Evolutionary conservation across 64 coral and sea anemone species (phyloP).

Genomic region (Anthopleura sola): DNA sequence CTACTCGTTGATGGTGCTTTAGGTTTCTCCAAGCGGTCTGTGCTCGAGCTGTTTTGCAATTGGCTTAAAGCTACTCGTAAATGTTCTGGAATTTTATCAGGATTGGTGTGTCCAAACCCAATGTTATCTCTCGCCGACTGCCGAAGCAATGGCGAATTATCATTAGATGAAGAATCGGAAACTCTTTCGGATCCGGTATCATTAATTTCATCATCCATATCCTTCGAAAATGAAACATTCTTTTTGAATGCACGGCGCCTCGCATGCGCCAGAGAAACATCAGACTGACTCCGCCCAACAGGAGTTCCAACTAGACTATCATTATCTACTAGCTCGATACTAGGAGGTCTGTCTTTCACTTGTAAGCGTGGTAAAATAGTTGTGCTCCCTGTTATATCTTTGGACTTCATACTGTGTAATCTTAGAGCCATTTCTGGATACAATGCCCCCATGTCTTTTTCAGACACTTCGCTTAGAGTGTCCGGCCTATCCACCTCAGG

Average conservation of each 20-base stretch:
- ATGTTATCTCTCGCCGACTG: neutral
- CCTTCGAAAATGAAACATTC: conserved; percentile 10
- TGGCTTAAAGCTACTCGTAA: neutral
- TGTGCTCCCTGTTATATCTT: conserved; percentile 42
- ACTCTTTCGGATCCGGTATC: neutral
- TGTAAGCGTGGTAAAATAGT: conserved; percentile 55
- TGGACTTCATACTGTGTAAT: conserved; percentile 15
- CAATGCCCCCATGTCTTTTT: neutral
- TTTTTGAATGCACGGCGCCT: neutral
- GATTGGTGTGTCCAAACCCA: neutral
- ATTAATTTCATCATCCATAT: neutral
- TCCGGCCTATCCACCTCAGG: neutral
- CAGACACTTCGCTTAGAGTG: neutral
- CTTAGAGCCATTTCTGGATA: conserved; percentile 38
- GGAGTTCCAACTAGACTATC: neutral
- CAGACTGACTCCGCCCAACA: neutral
- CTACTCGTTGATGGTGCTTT: neutral
- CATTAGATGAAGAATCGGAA: neutral
- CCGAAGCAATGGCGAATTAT: conserved; percentile 12
- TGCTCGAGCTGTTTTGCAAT: neutral
- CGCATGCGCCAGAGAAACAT: neutral
- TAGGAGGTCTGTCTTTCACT: conserved; percentile 6
- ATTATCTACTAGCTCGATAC: neutral
- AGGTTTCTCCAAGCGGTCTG: neutral
- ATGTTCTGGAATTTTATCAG: neutral